These are phyloP conservation scores for Sminthurides aquaticus DNA, from an alignment of 2,888 invertebrate species.

Conservation along the genomic window DNA sequence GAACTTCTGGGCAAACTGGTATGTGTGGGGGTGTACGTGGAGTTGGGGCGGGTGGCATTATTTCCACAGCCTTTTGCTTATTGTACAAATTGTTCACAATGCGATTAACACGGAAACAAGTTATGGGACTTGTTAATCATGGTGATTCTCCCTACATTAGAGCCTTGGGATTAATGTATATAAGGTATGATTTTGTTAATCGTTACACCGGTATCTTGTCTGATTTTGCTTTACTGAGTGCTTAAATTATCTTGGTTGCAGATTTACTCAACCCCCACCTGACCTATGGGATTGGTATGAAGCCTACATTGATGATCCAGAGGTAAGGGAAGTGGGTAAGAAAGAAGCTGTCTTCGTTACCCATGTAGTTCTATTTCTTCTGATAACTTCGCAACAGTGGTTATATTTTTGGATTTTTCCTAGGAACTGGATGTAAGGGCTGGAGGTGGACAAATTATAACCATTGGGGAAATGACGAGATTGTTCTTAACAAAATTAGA, in stretches of 20 bases:
- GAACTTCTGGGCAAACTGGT: constrained; percentile 95
- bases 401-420: constrained; percentile 26
- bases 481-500: constrained; percentile 92
- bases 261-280: constrained; percentile 92
- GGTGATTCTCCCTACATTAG: constrained; percentile 94
- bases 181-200: constrained; percentile 51
- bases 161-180: constrained; percentile 79
- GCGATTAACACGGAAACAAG: constrained; percentile 92
- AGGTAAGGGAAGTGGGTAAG: constrained; percentile 34
- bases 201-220: neutral
- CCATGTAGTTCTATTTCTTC: constrained; percentile 3
- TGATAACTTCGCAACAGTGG: constrained; percentile 5
- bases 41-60: constrained; percentile 98
- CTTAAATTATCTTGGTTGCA: constrained; percentile 47
- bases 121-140: constrained; percentile 90
- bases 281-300: constrained; percentile 97
- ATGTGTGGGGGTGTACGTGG: constrained; percentile 99
- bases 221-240: neutral
- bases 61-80: constrained; percentile 98
- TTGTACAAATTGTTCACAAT: constrained; percentile 95
- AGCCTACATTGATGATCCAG: constrained; percentile 77
- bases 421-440: constrained; percentile 94
- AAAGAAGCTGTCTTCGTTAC: constrained; percentile 16
- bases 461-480: constrained; percentile 83
- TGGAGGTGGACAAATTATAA: constrained; percentile 88